phyloP scores from a whole-genome alignment of 2,888 invertebrate genomes.

The Pollenia labialis region DNA sequence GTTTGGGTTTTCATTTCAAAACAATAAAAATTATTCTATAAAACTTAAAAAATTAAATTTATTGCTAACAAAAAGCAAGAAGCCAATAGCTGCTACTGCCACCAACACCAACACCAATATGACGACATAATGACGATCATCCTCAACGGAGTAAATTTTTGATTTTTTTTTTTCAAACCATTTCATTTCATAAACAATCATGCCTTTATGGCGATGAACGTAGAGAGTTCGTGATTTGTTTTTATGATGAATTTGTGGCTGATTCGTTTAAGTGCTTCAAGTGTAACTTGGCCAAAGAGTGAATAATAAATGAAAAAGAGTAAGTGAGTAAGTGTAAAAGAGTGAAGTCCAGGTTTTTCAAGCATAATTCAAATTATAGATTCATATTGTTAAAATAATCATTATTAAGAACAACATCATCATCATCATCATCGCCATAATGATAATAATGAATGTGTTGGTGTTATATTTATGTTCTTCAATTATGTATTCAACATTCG shows the following conservation, averaged over 20 bases:
- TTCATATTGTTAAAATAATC: conserved; percentile 36
- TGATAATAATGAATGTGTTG: conserved; percentile 56
- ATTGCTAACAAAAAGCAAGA: conserved; percentile 26
- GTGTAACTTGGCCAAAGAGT: conserved; percentile 36
- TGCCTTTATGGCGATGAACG: conserved; percentile 55
- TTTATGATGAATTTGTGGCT: conserved; percentile 61
- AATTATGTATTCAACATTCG: conserved; percentile 73
- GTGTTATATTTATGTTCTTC: conserved; percentile 73
- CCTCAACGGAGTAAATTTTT: conserved; percentile 40
- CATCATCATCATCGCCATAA: background rate
- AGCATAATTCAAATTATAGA: conserved; percentile 56
- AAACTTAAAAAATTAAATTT: conserved; percentile 51
- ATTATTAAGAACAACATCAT: conserved; percentile 7
- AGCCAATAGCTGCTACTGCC: conserved; percentile 13
- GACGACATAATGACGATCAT: background rate
- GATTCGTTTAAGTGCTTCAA: conserved; percentile 26
- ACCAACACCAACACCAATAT: conserved; percentile 16
- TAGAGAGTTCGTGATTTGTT: conserved; percentile 70
- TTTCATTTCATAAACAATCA: conserved; percentile 64
- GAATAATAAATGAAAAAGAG: conserved; percentile 9
- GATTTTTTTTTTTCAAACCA: conserved; percentile 13
- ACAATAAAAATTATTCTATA: conserved; percentile 25
- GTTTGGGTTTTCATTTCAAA: background rate
- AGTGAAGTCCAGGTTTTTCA: conserved; percentile 30
- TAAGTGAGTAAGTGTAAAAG: conserved; percentile 40